A percentile compares a stretch with the other conserved stretches of the same genome.
These are phyloP conservation scores for Amitus sp. DNA, from an alignment of 2,888 invertebrate species.

Conservation along the genomic window DNA sequence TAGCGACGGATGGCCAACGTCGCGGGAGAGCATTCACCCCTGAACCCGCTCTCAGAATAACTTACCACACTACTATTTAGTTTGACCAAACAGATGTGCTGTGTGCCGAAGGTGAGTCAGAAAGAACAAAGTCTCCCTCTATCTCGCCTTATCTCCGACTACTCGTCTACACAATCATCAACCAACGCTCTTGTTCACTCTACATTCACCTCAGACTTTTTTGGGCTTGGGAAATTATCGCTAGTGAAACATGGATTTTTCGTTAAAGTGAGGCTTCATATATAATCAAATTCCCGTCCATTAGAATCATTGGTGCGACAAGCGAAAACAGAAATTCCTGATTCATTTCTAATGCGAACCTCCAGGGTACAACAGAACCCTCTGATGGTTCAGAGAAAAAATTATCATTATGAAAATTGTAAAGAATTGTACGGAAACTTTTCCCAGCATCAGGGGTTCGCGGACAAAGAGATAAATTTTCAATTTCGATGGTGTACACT, in stretches of 20 bases:
- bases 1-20: slow-evolving; percentile 6
- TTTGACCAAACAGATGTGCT: slow-evolving; percentile 29
- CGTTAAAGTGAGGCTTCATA: no score
- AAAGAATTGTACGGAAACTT: no score
- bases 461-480: no score
- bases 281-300: no score
- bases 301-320: no score
- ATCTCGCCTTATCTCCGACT: not conserved
- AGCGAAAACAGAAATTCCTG: no score
- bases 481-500: no score
- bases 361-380: no score
- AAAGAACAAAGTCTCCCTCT: slow-evolving; percentile 6
- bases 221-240: not conserved
- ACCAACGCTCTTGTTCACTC: not conserved
- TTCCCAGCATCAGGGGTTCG: no score
- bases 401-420: no score
- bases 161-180: not conserved
- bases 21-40: slow-evolving; percentile 30
- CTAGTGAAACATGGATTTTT: not conserved
- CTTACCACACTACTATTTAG: slow-evolving; percentile 28
- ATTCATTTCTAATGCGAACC: no score
- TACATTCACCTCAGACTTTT: not conserved
- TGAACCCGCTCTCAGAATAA: slow-evolving; percentile 35
- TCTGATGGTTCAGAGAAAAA: no score
- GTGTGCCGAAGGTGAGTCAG: slow-evolving; percentile 19